These are phyloP conservation scores for Sebastes flavidus DNA, from an alignment of 2,797 vertebrate species.

Conservation along the genomic window DNA sequence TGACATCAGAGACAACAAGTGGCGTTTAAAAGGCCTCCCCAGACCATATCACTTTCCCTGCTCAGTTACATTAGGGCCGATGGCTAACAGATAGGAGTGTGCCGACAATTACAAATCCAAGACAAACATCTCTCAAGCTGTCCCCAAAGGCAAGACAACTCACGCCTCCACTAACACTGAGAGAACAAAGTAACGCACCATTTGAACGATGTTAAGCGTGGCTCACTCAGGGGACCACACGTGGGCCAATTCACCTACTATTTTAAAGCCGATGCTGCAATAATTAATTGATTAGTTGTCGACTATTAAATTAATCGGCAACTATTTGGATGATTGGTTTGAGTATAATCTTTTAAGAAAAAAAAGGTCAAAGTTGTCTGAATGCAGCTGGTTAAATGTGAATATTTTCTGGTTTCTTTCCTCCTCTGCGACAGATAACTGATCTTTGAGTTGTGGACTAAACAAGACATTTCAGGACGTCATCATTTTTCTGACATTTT, in stretches of 20 bases:
- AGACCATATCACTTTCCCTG: conserved; percentile 23
- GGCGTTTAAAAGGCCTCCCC: conserved; percentile 5
- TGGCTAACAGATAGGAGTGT: conserved; percentile 16
- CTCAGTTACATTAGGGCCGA: conserved; percentile 8
- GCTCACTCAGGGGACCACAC: not conserved
- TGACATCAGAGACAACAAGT: conserved; percentile 9
- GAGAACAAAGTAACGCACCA: not conserved
- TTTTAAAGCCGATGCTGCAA: not conserved
- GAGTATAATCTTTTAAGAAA: too few species aligned
- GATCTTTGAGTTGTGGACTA: too few species aligned
- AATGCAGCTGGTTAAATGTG: too few species aligned
- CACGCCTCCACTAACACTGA: not conserved
- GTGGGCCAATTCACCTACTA: not conserved
- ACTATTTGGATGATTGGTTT: too few species aligned
- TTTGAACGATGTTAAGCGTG: not conserved
- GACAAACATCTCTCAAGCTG: not conserved
- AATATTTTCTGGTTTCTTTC: too few species aligned
- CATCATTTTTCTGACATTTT: too few species aligned
- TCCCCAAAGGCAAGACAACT: not conserved
- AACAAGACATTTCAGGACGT: too few species aligned
- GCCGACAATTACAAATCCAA: conserved; percentile 4
- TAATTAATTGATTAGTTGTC: too few species aligned
- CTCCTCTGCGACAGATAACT: too few species aligned
- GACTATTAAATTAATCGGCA: too few species aligned
- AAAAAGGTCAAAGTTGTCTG: too few species aligned